Evolutionary conservation across 2,113 vertebrate species (phyloP), one percentile per base, ranked within the genome.

Genomic region (Desmodus rotundus): DNA sequence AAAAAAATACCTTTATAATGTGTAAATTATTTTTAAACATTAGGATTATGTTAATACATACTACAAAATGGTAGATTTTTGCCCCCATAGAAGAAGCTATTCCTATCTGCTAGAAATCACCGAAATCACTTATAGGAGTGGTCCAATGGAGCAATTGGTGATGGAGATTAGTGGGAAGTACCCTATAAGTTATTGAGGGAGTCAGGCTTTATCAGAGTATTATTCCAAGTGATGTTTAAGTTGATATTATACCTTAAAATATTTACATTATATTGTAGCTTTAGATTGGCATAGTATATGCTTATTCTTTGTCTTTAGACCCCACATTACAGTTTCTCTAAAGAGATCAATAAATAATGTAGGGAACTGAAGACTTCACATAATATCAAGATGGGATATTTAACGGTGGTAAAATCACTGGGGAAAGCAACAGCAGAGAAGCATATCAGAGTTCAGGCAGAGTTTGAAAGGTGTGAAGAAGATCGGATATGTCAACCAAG

Each of bases 231-330:
- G 45, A 77, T 89, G 82, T 91, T 83, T 73, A 93, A 94, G 20
- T 82, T 77, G 20, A 19, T 61, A 4, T 85, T 89, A 36, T 13
- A 41, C 20, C 33, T 89, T 86, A 70, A 92, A 76, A 72, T 83
- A 9, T 72, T 68, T 50, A 58, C 41, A 54, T 74, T 93, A 20
- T 58, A n/a, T 92, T 26, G 28, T 5, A n/a, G 31, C 50, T 56
- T 83, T 93, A 77, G 78, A 54, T 70, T 82, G 19, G 45, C 36
- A 36, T 2, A 70, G 8, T 68, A 4, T 6, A 54, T 74, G 15
- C 31, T 87, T 38, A 91, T 58, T 92, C 43, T 72, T 94, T 96
- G 5, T 80, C 63, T 93, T 93, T 80, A 65, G 36, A 89, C 5
- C 22, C 4, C 45, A 43, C 63, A 31, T 16, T 61, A 77, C 7